A percentile compares a stretch with the other conserved stretches of the same genome.
These are phyloP conservation scores for Chaetophractus vellerosus DNA, from an alignment of 2,797 vertebrate genomes.

Conservation along the genomic window DNA sequence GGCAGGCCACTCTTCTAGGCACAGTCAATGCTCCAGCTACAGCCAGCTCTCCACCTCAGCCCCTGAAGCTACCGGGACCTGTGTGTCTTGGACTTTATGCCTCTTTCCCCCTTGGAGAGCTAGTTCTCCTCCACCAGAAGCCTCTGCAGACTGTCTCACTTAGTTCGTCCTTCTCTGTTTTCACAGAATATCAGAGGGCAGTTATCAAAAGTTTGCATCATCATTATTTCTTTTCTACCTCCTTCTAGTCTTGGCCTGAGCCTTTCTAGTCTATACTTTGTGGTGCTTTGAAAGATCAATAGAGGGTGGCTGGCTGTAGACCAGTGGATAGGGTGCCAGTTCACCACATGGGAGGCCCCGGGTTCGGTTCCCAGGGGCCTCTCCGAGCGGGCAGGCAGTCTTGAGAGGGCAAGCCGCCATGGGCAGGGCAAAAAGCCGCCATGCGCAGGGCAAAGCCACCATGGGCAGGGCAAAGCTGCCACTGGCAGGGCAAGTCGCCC, in stretches of 20 bases:
- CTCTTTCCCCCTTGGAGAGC: background rate
- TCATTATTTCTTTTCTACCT: rapidly evolving
- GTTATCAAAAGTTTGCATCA: background rate
- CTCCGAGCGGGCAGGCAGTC: no score
- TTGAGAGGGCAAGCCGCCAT: no score
- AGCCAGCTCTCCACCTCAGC: background rate
- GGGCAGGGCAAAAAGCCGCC: no score
- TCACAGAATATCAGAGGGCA: rapidly evolving
- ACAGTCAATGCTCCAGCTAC: no score
- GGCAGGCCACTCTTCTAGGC: background rate
- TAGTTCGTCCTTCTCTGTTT: background rate
- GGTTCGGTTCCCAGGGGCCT: no score
- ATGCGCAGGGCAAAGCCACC: no score
- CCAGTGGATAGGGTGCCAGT: no score
- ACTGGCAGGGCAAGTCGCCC: no score
- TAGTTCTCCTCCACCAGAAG: background rate
- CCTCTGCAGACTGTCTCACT: background rate
- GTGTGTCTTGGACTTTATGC: background rate
- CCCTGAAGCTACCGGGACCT: background rate
- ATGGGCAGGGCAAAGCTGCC: no score
- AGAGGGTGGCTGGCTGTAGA: no score
- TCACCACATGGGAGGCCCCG: no score
- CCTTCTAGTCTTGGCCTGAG: background rate
- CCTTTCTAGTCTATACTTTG: background rate
- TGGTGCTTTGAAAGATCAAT: background rate